Percentiles rank a stretch among this genome's conserved stretches.
Conservation (phyloP, 2,797 vertebrate species). For the Cirrhinus mrigala region DNA sequence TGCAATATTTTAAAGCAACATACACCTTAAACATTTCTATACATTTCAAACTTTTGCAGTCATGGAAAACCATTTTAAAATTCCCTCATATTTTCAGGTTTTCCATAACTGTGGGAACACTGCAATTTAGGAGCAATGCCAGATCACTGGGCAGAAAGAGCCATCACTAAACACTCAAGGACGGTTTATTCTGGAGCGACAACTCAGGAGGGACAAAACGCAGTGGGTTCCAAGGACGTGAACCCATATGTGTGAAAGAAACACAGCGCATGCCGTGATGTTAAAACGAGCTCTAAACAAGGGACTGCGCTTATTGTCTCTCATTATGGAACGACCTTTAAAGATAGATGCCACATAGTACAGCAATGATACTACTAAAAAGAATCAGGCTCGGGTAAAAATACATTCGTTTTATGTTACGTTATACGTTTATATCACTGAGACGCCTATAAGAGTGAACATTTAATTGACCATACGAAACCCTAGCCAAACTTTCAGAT, state of each 20-base stretch:
- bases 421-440: background rate
- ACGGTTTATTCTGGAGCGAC: constrained; percentile 36
- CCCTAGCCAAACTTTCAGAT: background rate
- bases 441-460: background rate
- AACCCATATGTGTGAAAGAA: constrained; percentile 29
- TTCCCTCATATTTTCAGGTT: background rate
- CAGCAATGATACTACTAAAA: background rate
- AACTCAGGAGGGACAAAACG: constrained; percentile 27
- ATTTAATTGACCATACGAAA: background rate
- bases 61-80: background rate
- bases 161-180: constrained; percentile 35
- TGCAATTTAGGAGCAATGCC: constrained; percentile 2
- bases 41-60: background rate
- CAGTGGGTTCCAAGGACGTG: constrained; percentile 35
- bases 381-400: background rate
- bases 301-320: background rate
- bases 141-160: constrained; percentile 26
- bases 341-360: background rate
- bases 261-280: constrained; percentile 2
- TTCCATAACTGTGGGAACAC: constrained; percentile 8
- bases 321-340: constrained; percentile 20
- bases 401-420: background rate
- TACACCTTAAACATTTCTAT: no score
- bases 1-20: background rate
- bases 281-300: background rate